A percentile compares a stretch with the other conserved stretches of the same genome.
Evolutionary conservation across 2,797 vertebrate species (phyloP).

Genomic region (Uromys caudimaculatus): DNA sequence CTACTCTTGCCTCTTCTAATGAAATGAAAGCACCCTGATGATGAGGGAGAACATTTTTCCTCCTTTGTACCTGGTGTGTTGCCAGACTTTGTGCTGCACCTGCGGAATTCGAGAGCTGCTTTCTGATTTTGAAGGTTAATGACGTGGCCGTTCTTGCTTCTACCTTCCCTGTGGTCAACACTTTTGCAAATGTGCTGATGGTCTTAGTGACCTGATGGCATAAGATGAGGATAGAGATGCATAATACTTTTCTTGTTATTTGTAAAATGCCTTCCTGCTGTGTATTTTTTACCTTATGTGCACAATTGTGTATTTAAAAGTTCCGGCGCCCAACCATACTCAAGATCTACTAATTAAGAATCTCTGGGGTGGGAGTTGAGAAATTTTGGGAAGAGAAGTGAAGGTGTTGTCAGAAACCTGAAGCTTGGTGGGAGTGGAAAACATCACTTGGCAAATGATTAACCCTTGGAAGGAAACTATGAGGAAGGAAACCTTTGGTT

Average conservation of each 20-base stretch:
- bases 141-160: conserved; percentile 12
- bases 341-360: conserved; percentile 32
- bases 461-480: not conserved
- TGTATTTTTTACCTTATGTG: not conserved
- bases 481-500: not conserved
- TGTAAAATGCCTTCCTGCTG: conserved; percentile 49
- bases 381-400: not conserved
- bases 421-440: not conserved
- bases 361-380: not conserved
- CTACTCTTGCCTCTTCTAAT: conserved; percentile 28
- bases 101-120: conserved; percentile 30
- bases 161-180: conserved; percentile 47
- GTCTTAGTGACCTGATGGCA: conserved; percentile 14
- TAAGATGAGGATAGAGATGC: conserved; percentile 16
- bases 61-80: not conserved
- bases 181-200: conserved; percentile 71
- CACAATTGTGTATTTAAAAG: conserved; percentile 1
- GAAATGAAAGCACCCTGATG: conserved; percentile 13
- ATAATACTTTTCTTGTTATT: conserved; percentile 64
- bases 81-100: not conserved
- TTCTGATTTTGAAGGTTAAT: conserved; percentile 67
- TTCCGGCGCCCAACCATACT: not conserved
- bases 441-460: not conserved
- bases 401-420: not conserved
- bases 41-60: not conserved